Evolutionary conservation across 2,113 vertebrate species (phyloP).

Genomic region (Capricornis sumatraensis): DNA sequence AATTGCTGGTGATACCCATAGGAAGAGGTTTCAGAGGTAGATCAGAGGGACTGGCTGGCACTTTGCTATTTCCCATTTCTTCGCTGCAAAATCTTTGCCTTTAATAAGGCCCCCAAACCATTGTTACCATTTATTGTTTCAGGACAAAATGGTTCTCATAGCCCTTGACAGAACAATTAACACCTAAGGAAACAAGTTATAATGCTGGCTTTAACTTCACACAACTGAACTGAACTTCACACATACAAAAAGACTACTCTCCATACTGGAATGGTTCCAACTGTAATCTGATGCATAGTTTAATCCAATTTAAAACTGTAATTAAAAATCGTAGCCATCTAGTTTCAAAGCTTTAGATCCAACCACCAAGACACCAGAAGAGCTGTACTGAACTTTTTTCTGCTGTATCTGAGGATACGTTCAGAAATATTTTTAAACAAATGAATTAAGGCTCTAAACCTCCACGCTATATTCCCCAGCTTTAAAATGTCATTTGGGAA

Average conservation of each 20-base stretch:
- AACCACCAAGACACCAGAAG: not conserved
- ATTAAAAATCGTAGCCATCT: conserved; percentile 34
- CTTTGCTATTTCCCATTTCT: not conserved
- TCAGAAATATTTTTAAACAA: not conserved
- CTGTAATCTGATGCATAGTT: not conserved
- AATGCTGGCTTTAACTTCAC: not conserved
- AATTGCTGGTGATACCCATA: not conserved
- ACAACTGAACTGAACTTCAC: not conserved
- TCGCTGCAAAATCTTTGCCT: not conserved
- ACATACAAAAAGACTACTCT: conserved; percentile 35
- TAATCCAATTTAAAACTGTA: conserved; percentile 44
- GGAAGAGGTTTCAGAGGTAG: not conserved
- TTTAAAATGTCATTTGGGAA: conserved; percentile 22
- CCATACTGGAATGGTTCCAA: not conserved
- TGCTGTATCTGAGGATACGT: not conserved
- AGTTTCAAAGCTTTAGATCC: not conserved
- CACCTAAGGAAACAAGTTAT: conserved; percentile 44
- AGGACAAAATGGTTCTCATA: conserved; percentile 37
- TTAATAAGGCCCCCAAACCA: not conserved
- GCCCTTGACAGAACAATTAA: conserved; percentile 58
- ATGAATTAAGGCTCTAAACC: not conserved
- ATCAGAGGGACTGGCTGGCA: not conserved
- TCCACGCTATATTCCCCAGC: not conserved
- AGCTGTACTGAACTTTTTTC: not conserved
- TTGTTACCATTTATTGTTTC: not conserved